Evolutionary conservation across 2,888 invertebrate genomes (phyloP), one percentile per base, ranked within the genome.

Genomic region (Dynastes grantii): DNA sequence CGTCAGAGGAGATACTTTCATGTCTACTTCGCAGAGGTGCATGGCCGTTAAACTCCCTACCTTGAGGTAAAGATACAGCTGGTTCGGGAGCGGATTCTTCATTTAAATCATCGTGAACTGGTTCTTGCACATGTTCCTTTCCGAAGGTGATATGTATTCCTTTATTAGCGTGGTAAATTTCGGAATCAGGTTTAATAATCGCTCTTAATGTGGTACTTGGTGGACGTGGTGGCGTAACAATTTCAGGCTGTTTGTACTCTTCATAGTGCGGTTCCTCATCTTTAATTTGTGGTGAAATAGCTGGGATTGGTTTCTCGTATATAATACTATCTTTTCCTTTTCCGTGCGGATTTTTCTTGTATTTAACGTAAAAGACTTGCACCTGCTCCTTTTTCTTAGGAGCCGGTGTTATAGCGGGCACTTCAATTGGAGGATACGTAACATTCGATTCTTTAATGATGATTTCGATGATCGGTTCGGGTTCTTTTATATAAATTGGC

Each of bases 371-470:
- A 87, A 96, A 97, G 0, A 97, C 97, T 85, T 97, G 96, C 55
- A 96, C 95, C 40, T 96, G 95, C 86, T 96, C 96, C 82, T 92
- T 92, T 81, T 92, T 91, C 81, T 91, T 91, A 22, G 89, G 90
- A 0, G 91, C 88, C 16, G 90, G 90, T 1, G 90, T 91, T 8
- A 91, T 90, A 4, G 89, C 88, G 0, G 90, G 89, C 0, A 89
- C 89, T 1, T 92, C 91, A 3, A 92, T 91, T 1, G 94, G 92
- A 1, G 96, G 94, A 1, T 96, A 86, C 0, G 95, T 92, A 85
- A 96, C 95, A 86, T 97, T 97, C 0, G 96, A 96, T 87, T 97
- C 96, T 85, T 96, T 96, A 75, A 97, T 96, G 80, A 97, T 97
- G 82, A 97, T 97, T 89, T 97, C 97, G 84, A 97, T 97, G 27